Percentiles rank a stretch among this genome's conserved stretches.
These are phyloP conservation scores for Apodemia zela DNA, from an alignment of 2,888 invertebrate genomes.

Conservation along the genomic window DNA sequence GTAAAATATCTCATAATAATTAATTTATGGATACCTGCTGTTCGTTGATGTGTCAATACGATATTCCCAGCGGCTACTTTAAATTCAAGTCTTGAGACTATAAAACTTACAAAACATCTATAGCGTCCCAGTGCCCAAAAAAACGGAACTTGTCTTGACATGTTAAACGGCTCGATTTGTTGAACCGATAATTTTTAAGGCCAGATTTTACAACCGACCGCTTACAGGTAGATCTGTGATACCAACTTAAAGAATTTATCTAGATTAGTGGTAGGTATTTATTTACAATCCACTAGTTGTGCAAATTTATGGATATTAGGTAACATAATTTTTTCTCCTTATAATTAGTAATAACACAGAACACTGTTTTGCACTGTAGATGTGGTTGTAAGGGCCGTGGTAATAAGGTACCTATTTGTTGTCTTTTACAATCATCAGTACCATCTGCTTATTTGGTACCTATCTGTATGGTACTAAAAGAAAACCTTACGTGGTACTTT, in stretches of 20 bases:
- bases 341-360: no score
- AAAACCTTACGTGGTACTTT: no score
- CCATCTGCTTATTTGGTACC: no score
- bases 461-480: no score
- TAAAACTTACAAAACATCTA: slow-evolving; percentile 70
- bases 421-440: no score
- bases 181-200: slow-evolving; percentile 61
- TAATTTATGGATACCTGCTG: slow-evolving; percentile 34
- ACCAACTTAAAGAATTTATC: not conserved
- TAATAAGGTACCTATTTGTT: no score
- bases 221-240: slow-evolving; percentile 11
- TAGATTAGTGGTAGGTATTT: not conserved
- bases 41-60: slow-evolving; percentile 59
- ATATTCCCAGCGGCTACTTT: slow-evolving; percentile 48
- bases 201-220: slow-evolving; percentile 39
- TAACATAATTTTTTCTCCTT: no score
- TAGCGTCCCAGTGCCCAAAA: slow-evolving; percentile 64
- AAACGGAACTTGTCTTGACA: slow-evolving; percentile 69
- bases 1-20: slow-evolving; percentile 13
- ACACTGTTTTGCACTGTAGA: no score
- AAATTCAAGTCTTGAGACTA: slow-evolving; percentile 56
- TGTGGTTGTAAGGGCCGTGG: no score
- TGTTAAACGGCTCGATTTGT: slow-evolving; percentile 70
- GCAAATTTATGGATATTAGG: no score
- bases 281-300: no score